These are phyloP conservation scores for Carterocephalus palaemon DNA, from an alignment of 2,888 invertebrate species.

Conservation along the genomic window DNA sequence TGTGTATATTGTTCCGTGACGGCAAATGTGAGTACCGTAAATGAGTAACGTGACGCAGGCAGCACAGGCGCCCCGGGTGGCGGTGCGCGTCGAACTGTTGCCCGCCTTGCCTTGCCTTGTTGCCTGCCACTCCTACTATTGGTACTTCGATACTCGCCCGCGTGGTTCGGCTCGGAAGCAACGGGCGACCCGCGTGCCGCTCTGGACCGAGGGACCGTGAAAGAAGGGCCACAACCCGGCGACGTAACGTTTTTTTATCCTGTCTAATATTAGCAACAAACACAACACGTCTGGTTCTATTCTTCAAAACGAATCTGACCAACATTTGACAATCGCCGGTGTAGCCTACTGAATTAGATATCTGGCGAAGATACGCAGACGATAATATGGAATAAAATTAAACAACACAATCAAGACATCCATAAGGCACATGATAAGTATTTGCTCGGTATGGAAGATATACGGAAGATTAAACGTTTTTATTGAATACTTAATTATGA, in stretches of 20 bases:
- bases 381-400: no score
- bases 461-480: no score
- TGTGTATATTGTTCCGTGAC: constrained; percentile 49
- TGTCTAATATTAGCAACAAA: constrained; percentile 68
- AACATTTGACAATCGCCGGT: no score
- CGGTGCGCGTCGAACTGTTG: constrained; percentile 61
- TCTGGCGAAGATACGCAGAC: no score
- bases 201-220: constrained; percentile 57
- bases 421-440: no score
- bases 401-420: no score
- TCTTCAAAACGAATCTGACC: constrained; percentile 43
- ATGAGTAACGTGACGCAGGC: constrained; percentile 41
- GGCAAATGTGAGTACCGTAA: constrained; percentile 45
- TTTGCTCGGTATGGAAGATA: no score
- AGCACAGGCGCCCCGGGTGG: constrained; percentile 50
- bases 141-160: constrained; percentile 34
- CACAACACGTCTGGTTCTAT: constrained; percentile 51
- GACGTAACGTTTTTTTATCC: constrained; percentile 64
- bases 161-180: constrained; percentile 40
- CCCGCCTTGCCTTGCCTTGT: no score
- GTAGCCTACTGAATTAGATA: no score
- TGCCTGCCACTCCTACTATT: constrained; percentile 31
- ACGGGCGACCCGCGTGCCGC: constrained; percentile 32
- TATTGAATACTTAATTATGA: no score
- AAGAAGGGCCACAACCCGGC: constrained; percentile 64